Percentiles rank a stretch among this genome's conserved stretches.
Evolutionary conservation across 2,113 vertebrate genomes (phyloP).

Genomic region (Sceloporus tristichus): DNA sequence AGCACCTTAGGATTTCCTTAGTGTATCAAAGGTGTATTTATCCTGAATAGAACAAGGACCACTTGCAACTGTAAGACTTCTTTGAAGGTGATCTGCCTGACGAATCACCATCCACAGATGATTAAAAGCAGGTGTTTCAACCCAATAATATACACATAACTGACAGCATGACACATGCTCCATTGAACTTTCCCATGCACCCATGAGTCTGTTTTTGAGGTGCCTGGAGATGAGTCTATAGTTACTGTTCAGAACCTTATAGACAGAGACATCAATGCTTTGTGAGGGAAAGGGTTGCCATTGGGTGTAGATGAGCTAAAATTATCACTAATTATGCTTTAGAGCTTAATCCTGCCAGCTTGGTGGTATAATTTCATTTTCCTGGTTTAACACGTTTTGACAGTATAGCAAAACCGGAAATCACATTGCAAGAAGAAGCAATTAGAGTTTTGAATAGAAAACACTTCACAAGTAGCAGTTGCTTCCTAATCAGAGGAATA

Average conservation of each 20-base stretch:
- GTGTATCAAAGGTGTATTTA: background rate
- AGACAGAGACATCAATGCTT: background rate
- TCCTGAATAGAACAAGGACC: background rate
- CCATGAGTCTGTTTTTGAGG: background rate
- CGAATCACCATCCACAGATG: constrained; percentile 7
- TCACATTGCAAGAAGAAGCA: background rate
- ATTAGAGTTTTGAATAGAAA: background rate
- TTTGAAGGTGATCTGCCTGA: background rate
- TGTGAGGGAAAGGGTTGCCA: background rate
- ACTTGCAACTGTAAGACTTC: constrained; percentile 2
- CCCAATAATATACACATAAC: background rate
- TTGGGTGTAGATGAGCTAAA: background rate
- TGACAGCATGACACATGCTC: background rate
- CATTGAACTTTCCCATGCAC: background rate
- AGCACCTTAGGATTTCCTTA: background rate
- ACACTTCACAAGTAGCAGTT: background rate
- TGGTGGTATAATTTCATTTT: background rate
- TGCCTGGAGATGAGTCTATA: background rate
- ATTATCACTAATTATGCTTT: background rate
- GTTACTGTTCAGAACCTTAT: background rate
- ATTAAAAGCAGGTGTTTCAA: background rate
- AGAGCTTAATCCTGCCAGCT: background rate
- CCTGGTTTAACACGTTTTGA: background rate
- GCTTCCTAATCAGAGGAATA: too few species aligned
- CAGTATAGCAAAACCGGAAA: background rate